A percentile compares a stretch with the other conserved stretches of the same genome.
Conservation (phyloP, 2,888 invertebrate genomes). For the Ephialtes manifestator region DNA sequence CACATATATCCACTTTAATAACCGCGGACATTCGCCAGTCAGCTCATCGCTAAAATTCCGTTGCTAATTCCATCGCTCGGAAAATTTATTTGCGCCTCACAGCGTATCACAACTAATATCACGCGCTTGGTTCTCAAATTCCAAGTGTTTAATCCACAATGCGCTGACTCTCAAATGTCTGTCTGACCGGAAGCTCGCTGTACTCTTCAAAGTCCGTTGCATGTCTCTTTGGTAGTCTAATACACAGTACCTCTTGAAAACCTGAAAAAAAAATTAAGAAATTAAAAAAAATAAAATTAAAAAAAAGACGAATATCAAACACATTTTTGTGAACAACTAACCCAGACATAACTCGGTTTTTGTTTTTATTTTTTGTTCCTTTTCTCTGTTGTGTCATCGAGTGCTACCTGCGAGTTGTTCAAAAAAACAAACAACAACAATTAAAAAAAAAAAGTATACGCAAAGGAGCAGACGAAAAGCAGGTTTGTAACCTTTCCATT, state of each 20-base stretch:
- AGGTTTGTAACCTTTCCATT: not conserved
- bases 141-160: not conserved
- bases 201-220: slow-evolving; percentile 57
- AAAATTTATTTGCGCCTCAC: not conserved
- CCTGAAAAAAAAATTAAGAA: slow-evolving; percentile 21
- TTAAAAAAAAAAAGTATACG: slow-evolving; percentile 58
- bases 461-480: slow-evolving; percentile 26
- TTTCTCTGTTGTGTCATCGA: slow-evolving; percentile 46
- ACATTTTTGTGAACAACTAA: slow-evolving; percentile 44
- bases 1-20: slow-evolving; percentile 1
- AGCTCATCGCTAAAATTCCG: not conserved
- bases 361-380: slow-evolving; percentile 35
- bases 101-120: not conserved
- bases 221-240: slow-evolving; percentile 56
- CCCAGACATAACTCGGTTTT: slow-evolving; percentile 42
- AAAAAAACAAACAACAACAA: too few species aligned
- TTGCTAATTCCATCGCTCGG: not conserved
- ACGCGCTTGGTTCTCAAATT: not conserved
- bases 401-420: slow-evolving; percentile 82
- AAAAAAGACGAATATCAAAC: slow-evolving; percentile 27
- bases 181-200: slow-evolving; percentile 38
- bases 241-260: slow-evolving; percentile 52
- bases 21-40: slow-evolving; percentile 24
- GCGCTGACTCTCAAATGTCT: slow-evolving; percentile 20
- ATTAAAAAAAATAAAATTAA: slow-evolving; percentile 36